phyloP scores from a whole-genome alignment of 2,888 invertebrate species.

The Catocala sponsa region DNA sequence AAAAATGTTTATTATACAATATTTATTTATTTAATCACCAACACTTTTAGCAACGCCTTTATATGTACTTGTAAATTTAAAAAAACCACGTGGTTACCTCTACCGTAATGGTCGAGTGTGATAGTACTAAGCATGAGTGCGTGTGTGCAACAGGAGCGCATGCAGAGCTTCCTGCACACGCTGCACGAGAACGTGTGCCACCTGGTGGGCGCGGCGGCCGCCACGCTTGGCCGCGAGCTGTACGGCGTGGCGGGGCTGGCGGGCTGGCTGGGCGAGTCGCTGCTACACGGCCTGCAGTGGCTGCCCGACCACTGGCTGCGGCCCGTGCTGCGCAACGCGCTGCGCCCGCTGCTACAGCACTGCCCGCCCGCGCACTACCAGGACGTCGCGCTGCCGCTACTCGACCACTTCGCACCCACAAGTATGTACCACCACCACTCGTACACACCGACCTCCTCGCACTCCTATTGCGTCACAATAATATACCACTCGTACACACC shows the following conservation, averaged over 20 bases:
- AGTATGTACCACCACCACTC: too few species aligned
- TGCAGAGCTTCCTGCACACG: conserved; percentile 94
- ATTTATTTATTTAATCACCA: too few species aligned
- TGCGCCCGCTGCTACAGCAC: conserved; percentile 95
- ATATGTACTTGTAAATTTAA: too few species aligned
- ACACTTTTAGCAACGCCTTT: too few species aligned
- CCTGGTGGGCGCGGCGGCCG: conserved; percentile 89
- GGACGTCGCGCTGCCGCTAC: conserved; percentile 92
- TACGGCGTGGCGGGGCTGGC: conserved; percentile 93
- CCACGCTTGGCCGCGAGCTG: conserved; percentile 94
- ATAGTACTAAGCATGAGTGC: too few species aligned
- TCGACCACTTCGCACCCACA: conserved; percentile 93
- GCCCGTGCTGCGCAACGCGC: conserved; percentile 93
- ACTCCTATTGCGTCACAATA: too few species aligned
- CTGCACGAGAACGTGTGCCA: conserved; percentile 92
- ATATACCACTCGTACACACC: too few species aligned
- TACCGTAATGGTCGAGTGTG: background rate
- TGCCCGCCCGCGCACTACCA: conserved; percentile 95
- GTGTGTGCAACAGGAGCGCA: conserved; percentile 87
- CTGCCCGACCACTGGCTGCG: conserved; percentile 96
- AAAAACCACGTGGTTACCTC: background rate
- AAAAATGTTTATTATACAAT: too few species aligned
- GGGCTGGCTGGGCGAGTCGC: conserved; percentile 91
- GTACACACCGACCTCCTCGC: too few species aligned
- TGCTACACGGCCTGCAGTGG: conserved; percentile 90